Percentiles rank a stretch among this genome's conserved stretches.
Conservation (phyloP, 1,140 invertebrate genomes). For the Maconellicoccus hirsutus region DNA sequence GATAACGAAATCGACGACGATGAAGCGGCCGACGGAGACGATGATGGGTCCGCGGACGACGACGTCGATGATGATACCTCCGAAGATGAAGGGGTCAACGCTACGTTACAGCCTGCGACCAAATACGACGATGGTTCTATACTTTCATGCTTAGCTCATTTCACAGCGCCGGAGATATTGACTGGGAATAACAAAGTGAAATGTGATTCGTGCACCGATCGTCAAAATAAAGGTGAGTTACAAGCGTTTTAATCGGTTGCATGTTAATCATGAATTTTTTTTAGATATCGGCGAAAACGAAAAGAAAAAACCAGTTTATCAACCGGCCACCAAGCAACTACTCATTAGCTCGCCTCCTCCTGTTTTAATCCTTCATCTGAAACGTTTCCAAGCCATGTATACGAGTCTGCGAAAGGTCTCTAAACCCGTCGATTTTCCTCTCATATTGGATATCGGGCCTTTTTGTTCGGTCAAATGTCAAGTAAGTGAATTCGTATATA, state of each 20-base stretch:
- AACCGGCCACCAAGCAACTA: conserved; percentile 82
- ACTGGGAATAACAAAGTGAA: conserved; percentile 83
- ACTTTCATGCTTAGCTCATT: conserved; percentile 79
- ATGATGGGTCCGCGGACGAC: conserved; percentile 24
- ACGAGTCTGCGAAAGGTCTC: conserved; percentile 61
- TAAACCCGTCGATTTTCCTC: conserved; percentile 77
- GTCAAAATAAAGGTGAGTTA: conserved; percentile 42
- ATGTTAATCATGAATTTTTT: neutral
- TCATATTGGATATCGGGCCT: conserved; percentile 74
- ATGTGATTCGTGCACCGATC: conserved; percentile 76
- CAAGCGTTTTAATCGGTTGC: neutral
- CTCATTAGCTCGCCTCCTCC: conserved; percentile 81
- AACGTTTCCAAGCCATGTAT: conserved; percentile 66
- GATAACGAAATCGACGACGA: conserved; percentile 23
- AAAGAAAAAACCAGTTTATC: conserved; percentile 63
- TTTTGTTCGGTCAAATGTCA: conserved; percentile 72
- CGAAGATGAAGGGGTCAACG: conserved; percentile 23
- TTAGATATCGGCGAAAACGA: conserved; percentile 33
- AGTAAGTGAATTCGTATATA: conserved; percentile 34
- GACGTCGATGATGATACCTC: conserved; percentile 24
- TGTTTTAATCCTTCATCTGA: conserved; percentile 87
- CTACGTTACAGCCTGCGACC: conserved; percentile 21
- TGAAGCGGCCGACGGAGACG: conserved; percentile 25
- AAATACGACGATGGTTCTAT: conserved; percentile 58
- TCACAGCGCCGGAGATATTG: conserved; percentile 77